Conservation (phyloP, 2,797 vertebrate species). For the Aplochiton taeniatus region DNA sequence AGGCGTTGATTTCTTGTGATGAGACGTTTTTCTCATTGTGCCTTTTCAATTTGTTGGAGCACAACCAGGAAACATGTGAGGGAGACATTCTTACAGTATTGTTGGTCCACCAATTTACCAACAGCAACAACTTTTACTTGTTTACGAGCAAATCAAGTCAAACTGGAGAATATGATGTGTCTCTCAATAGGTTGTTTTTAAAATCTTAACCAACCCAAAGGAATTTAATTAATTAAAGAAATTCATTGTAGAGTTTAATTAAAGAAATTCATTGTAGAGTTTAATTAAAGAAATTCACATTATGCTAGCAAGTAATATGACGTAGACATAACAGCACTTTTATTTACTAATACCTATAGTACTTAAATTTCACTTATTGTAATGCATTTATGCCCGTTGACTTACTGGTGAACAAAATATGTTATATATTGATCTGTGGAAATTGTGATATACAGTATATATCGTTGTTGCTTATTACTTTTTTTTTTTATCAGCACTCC, state of each 20-base stretch:
- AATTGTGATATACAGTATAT: slow-evolving; percentile 1
- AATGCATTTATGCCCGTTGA: slow-evolving; percentile 3
- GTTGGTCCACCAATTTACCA: too few relatives aligned
- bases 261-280: not conserved
- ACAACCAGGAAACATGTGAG: too few relatives aligned
- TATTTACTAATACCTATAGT: not conserved
- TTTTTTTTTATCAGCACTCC: slow-evolving; percentile 11
- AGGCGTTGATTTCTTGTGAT: not conserved
- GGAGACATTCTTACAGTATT: too few relatives aligned
- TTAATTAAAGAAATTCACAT: not conserved
- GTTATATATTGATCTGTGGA: slow-evolving; percentile 12
- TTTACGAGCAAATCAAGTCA: too few relatives aligned
- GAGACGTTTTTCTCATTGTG: not conserved
- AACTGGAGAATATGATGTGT: too few relatives aligned
- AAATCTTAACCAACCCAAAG: too few relatives aligned
- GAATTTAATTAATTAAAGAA: not conserved
- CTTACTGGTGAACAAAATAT: not conserved
- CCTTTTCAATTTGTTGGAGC: too few relatives aligned
- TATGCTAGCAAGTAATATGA: not conserved
- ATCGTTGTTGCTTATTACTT: not conserved
- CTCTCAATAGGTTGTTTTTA: too few relatives aligned
- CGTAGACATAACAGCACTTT: slow-evolving; percentile 4
- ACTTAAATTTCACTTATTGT: not conserved
- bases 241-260: not conserved
- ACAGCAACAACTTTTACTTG: too few relatives aligned